phyloP scores from a whole-genome alignment of 2,888 invertebrate genomes.

The Metalampra italica region DNA sequence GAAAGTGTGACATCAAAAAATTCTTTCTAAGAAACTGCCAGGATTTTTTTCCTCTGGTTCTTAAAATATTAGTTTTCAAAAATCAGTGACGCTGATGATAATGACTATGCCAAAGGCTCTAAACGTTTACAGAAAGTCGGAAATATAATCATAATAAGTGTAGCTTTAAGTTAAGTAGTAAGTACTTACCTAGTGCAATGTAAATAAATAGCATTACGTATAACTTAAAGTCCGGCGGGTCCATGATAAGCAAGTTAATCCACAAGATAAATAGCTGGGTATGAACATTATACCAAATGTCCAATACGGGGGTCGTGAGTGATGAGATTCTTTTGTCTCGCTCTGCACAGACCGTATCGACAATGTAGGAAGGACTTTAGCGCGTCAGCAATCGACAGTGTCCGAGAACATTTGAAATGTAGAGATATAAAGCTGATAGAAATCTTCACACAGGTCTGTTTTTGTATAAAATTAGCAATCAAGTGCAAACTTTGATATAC shows the following conservation, averaged over 20 bases:
- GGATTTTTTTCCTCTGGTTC: no score
- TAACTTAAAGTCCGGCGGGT: slow-evolving; percentile 34
- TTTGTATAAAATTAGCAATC: no score
- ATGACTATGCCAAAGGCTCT: no score
- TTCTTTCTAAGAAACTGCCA: neutral
- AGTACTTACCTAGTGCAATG: no score
- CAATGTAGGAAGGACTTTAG: slow-evolving; percentile 55
- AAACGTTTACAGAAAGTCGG: no score
- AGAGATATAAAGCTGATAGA: neutral
- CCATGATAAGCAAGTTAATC: slow-evolving; percentile 73
- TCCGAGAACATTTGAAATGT: slow-evolving; percentile 20
- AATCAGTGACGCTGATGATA: no score
- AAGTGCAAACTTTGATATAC: no score
- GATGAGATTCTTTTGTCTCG: slow-evolving; percentile 76
- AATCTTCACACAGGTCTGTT: slow-evolving; percentile 10
- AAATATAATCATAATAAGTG: no score
- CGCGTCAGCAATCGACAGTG: slow-evolving; percentile 64
- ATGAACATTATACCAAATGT: slow-evolving; percentile 53
- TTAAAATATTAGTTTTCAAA: no score
- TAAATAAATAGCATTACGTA: slow-evolving; percentile 8
- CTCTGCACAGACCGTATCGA: slow-evolving; percentile 35
- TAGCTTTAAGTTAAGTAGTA: neutral
- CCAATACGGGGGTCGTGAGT: slow-evolving; percentile 56
- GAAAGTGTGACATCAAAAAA: neutral
- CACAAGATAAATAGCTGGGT: slow-evolving; percentile 67